Conservation (phyloP, 2,797 vertebrate genomes). For the Oryzias dopingdopingensis region DNA sequence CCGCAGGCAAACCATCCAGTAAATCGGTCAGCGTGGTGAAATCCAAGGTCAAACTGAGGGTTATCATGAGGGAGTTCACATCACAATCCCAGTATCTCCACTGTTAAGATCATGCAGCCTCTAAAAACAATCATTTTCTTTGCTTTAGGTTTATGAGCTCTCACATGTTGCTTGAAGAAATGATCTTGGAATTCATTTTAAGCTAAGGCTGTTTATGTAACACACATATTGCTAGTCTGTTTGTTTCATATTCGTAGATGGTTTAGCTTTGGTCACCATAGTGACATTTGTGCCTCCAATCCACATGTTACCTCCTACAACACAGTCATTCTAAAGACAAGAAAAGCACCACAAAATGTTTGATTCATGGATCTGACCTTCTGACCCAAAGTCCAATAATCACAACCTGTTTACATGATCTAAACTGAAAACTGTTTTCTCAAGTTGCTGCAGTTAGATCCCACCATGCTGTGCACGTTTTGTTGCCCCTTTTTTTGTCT, state of each 20-base stretch:
- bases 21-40: slow-evolving; percentile 82
- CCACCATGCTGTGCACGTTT: slow-evolving; percentile 29
- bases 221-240: slow-evolving; percentile 78
- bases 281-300: slow-evolving; percentile 54
- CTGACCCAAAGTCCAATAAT: slow-evolving; percentile 71
- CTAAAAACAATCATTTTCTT: slow-evolving; percentile 9
- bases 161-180: slow-evolving; percentile 67
- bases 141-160: slow-evolving; percentile 57
- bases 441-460: slow-evolving; percentile 53
- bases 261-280: slow-evolving; percentile 67
- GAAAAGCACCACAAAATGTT: slow-evolving; percentile 74
- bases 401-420: slow-evolving; percentile 77
- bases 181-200: slow-evolving; percentile 66
- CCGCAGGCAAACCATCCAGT: slow-evolving; percentile 82
- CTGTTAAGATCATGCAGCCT: slow-evolving; percentile 24
- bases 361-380: slow-evolving; percentile 77
- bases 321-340: slow-evolving; percentile 61
- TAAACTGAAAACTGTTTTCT: slow-evolving; percentile 76
- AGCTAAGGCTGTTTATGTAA: slow-evolving; percentile 69
- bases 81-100: slow-evolving; percentile 60
- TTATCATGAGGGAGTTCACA: slow-evolving; percentile 72
- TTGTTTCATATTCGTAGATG: slow-evolving; percentile 70
- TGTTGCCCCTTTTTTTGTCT: slow-evolving; percentile 19
- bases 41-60: slow-evolving; percentile 83
- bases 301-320: slow-evolving; percentile 43